phyloP scores from a whole-genome alignment of 1,140 invertebrate genomes.

The Temnothorax longispinosus region DNA sequence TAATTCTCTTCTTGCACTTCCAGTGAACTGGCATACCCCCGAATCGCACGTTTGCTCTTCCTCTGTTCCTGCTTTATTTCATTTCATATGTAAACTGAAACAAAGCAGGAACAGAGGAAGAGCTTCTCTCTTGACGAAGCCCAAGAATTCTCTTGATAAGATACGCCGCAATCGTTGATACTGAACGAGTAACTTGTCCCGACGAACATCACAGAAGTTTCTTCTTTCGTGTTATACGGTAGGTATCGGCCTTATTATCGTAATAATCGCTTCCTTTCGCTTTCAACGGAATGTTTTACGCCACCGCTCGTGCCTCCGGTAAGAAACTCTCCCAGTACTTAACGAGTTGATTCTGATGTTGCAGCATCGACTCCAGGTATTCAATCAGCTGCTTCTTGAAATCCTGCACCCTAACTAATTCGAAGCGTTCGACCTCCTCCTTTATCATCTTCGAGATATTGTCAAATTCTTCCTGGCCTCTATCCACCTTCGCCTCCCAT shows the following conservation, averaged over 20 bases:
- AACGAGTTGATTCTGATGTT: constrained; percentile 98
- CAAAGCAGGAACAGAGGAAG: too few relatives aligned
- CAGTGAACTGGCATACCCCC: constrained; percentile 49
- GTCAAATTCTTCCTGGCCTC: constrained; percentile 98
- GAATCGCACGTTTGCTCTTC: constrained; percentile 21
- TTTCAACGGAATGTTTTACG: constrained; percentile 85
- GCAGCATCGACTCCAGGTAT: constrained; percentile 97
- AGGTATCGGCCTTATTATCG: constrained; percentile 49
- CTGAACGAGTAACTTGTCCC: constrained; percentile 18
- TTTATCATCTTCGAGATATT: constrained; percentile 98
- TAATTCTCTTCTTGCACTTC: constrained; percentile 19
- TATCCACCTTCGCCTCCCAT: constrained; percentile 98
- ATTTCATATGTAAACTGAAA: background rate
- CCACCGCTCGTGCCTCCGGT: constrained; percentile 95
- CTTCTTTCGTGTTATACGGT: constrained; percentile 4
- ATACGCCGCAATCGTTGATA: constrained; percentile 28
- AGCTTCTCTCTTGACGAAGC: background rate
- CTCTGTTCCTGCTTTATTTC: background rate
- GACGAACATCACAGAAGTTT: constrained; percentile 47
- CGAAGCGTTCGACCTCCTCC: constrained; percentile 97
- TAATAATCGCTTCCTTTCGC: constrained; percentile 31
- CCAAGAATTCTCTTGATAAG: constrained; percentile 17
- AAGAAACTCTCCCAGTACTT: constrained; percentile 98
- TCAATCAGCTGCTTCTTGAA: constrained; percentile 96
- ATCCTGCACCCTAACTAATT: constrained; percentile 94